Evolutionary conservation across 1,140 invertebrate species (phyloP).

Genomic region (Subanguina moxae): DNA sequence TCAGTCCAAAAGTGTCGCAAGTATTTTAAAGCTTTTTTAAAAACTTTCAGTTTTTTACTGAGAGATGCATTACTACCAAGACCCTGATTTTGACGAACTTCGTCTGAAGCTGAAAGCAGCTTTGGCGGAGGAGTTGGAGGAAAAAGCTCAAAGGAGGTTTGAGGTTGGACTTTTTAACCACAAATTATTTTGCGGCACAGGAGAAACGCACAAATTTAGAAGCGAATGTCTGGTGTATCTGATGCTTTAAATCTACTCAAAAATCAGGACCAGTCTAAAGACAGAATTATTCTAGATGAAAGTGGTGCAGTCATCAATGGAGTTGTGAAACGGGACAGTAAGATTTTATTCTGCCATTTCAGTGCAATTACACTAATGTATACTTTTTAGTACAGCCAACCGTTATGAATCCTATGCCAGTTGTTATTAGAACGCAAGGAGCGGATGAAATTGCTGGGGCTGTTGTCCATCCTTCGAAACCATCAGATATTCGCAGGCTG

Average conservation of each 20-base stretch:
- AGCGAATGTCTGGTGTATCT: constrained; percentile 24
- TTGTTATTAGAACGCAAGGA: constrained; percentile 33
- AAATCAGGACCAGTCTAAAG: constrained; percentile 28
- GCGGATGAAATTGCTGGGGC: constrained; percentile 37
- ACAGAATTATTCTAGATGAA: constrained; percentile 33
- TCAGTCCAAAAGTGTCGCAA: no score
- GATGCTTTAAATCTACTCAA: constrained; percentile 18
- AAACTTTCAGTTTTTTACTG: neutral
- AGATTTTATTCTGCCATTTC: neutral
- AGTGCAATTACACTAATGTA: neutral
- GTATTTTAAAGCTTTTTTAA: no score
- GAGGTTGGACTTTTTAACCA: neutral
- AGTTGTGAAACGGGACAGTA: neutral
- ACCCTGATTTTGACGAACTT: constrained; percentile 37
- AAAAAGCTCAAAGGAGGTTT: constrained; percentile 12
- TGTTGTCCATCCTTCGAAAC: constrained; percentile 50
- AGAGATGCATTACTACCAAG: neutral
- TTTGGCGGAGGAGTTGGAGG: constrained; percentile 23
- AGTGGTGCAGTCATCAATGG: constrained; percentile 37
- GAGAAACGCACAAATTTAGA: constrained; percentile 10
- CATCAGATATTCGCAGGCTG: constrained; percentile 47
- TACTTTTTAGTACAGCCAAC: neutral
- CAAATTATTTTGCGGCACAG: constrained; percentile 1
- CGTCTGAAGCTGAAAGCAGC: constrained; percentile 17
- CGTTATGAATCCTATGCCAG: constrained; percentile 18